phyloP scores from a whole-genome alignment of 2,113 vertebrate genomes.

The Mastomys coucha region DNA sequence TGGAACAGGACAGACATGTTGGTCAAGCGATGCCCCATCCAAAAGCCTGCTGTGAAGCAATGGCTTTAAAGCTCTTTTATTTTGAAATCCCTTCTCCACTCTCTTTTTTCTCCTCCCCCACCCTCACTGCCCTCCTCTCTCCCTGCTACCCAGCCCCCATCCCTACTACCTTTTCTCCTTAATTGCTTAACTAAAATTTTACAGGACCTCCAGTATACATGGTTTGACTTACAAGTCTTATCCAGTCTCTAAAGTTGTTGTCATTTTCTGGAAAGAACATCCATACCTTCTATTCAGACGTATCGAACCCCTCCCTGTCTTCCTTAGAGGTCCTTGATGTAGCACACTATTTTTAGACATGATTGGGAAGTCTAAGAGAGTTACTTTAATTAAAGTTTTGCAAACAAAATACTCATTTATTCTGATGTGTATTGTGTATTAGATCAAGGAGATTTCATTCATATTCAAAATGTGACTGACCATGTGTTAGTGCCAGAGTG shows the following conservation, averaged over 20 bases:
- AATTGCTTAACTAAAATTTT: not conserved
- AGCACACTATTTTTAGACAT: not conserved
- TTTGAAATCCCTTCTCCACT: not conserved
- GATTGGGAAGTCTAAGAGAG: not conserved
- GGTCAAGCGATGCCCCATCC: too few species aligned
- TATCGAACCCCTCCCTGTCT: not conserved
- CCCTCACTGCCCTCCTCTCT: too few species aligned
- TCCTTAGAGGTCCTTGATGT: not conserved
- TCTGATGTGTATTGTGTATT: not conserved
- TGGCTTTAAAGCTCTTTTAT: not conserved
- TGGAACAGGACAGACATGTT: not conserved
- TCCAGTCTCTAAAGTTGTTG: not conserved
- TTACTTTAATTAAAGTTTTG: constrained; percentile 26
- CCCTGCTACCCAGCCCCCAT: not conserved
- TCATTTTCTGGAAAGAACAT: not conserved
- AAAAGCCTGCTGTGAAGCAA: not conserved
- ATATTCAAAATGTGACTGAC: not conserved
- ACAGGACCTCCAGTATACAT: not conserved
- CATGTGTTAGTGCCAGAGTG: not conserved
- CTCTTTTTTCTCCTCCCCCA: too few species aligned
- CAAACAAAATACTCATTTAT: not conserved
- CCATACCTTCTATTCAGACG: not conserved
- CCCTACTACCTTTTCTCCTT: not conserved
- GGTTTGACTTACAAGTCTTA: not conserved
- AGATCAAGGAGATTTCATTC: not conserved